These are phyloP conservation scores for Dryas iulia DNA, from an alignment of 1,140 invertebrate species.

Conservation along the genomic window DNA sequence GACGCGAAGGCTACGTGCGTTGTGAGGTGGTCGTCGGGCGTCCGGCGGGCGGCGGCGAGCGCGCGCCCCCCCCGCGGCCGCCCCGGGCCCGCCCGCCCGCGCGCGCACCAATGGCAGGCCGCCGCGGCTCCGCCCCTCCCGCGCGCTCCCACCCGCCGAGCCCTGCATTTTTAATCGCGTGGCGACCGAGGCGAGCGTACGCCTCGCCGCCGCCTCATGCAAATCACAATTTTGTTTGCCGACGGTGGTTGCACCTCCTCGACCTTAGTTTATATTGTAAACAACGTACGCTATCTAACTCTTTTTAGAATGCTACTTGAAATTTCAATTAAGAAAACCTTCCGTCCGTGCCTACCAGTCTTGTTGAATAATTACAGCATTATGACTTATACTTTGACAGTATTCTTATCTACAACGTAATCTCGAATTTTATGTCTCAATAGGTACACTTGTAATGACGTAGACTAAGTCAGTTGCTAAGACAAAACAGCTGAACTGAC, in stretches of 20 bases:
- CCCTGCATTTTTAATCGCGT: conserved; percentile 77
- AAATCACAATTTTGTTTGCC: conserved; percentile 77
- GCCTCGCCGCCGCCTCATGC: conserved; percentile 70
- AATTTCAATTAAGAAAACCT: conserved; percentile 34
- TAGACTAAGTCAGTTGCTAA: neutral
- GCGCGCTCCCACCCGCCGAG: conserved; percentile 60
- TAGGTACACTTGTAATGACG: neutral
- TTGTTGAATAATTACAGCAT: neutral
- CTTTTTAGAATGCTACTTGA: conserved; percentile 37
- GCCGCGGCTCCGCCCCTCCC: conserved; percentile 57
- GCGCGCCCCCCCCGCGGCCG: conserved; percentile 43
- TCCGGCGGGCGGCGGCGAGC: conserved; percentile 57
- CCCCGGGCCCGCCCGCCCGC: conserved; percentile 34
- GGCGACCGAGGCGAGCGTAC: conserved; percentile 66
- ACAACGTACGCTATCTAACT: conserved; percentile 45
- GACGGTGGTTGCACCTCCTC: conserved; percentile 66
- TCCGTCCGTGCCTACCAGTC: conserved; percentile 2
- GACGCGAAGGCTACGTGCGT: conserved; percentile 72
- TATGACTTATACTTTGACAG: neutral
- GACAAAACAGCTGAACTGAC: conserved; percentile 21
- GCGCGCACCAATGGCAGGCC: conserved; percentile 35
- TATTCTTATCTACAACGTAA: neutral
- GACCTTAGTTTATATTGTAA: conserved; percentile 65
- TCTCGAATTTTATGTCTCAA: neutral
- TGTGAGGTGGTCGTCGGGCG: conserved; percentile 61